Base-by-base conservation (phyloP, 1,140 invertebrate genomes). In the Lucilia cuprina region DNA sequence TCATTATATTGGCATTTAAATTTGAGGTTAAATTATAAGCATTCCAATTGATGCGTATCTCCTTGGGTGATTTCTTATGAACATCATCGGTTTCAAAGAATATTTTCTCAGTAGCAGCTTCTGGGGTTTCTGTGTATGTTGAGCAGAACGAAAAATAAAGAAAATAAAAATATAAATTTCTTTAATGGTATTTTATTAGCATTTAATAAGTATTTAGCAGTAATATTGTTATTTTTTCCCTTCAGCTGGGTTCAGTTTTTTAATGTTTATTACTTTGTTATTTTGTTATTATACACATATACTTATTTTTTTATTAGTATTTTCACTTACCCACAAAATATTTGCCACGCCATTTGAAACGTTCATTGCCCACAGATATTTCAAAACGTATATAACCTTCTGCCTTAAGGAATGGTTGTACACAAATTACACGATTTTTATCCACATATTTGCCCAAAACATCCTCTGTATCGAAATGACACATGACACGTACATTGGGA, bases 371-470 rank as follows among this genome's bases (percentile, higher is more conserved):
- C 74, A 98, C 94, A 5, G 96, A 95, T 25, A 98, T 94, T 86
- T 96, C 95, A 85, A 99, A 96, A 65, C 96, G 94, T 9, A 98
- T 95, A 87, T 98, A 98, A 5, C 97, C 97, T 88, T 98, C 96
- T 25, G 96, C 97, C 91, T 95, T 95, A n/a, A 98, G 93, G 83
- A 94, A 94, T 0, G 97, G 97, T 88, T 98, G 96, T 1, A 98
- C 93, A 87, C 97, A 98, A 84, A 97, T 95, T 0, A 96, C 97
- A 83, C 96, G 93, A 91, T 98, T 98, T 1, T 88, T 93, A 87
- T 96, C 94, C 5, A 97, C 93, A 34, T 96, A 94, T 14, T 93
- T 94, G 17, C 96, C 96, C 7, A 93, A 89, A 5, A 97, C 96
- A 84, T 94, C 93, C 87, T 95, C 94, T 0, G 93, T 95, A 87